Evolutionary conservation across 2,113 vertebrate species (phyloP).

Genomic region (Macrotis lagotis): DNA sequence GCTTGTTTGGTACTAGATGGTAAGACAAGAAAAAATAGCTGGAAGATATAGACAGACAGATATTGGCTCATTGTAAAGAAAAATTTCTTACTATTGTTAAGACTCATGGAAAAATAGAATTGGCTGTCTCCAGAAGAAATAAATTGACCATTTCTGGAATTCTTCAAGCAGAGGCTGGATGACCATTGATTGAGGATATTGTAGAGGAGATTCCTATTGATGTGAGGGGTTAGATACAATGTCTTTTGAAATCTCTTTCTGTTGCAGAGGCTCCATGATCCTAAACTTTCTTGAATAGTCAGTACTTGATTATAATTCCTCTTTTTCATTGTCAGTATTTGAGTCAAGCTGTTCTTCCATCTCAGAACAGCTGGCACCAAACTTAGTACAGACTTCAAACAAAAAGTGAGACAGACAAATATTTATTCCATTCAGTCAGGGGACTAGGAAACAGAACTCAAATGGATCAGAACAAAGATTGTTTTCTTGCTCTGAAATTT

Average conservation of each 20-base stretch:
- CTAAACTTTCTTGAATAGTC: background rate
- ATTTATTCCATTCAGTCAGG: background rate
- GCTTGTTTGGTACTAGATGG: background rate
- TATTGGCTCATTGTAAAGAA: background rate
- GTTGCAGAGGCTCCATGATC: background rate
- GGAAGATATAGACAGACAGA: background rate
- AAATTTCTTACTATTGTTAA: background rate
- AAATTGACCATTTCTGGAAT: background rate
- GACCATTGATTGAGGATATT: background rate
- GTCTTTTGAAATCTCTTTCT: background rate
- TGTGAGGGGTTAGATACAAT: background rate
- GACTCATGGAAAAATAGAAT: background rate
- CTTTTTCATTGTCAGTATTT: background rate
- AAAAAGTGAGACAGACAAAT: background rate
- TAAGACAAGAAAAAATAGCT: background rate
- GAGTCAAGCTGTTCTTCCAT: background rate
- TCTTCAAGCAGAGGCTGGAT: background rate
- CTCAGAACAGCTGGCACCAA: background rate
- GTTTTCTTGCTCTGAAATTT: background rate
- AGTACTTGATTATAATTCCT: background rate
- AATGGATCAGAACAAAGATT: background rate
- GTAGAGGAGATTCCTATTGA: background rate
- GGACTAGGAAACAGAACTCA: background rate
- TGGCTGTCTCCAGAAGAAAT: background rate
- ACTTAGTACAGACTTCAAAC: background rate